Evolutionary conservation across 1,140 invertebrate genomes (phyloP), one percentile per base, ranked within the genome.

Genomic region (Drosophila asahinai): DNA sequence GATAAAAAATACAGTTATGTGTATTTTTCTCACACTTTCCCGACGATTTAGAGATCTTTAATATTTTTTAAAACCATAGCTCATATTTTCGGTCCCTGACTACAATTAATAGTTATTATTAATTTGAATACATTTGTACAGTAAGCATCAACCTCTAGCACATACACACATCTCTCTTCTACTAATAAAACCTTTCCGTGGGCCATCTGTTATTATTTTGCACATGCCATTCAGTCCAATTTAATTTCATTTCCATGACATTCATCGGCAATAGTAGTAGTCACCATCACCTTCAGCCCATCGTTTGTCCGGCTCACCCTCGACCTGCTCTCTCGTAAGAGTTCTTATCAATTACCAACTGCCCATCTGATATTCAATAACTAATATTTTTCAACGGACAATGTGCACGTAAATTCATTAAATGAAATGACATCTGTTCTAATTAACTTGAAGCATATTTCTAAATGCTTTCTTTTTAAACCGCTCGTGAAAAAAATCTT

Each of bases 171-270:
- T 25, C 19, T 3, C 45, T 3, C 47, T 22, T 7, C 9, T 12
- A 17, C n/a, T 19, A 15, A 48, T 45, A 51, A 22, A 15, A 43
- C 12, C 2, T 25, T 12, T 43, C 15, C 40, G 14, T 55, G 17
- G 42, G 17, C 30, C 61, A 64, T 64, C 40, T 57, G 49, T 48
- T 65, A 27, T 45, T 74, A 42, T 49, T 57, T 45, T 65, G 60
- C 61, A 58, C 45, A 58, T 40, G 52, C 55, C 62, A 54, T 67
- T 51, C 72, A 77, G 55, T 70, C 33, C 58, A 70, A 45, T 77
- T 75, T 61, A 73, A 51, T 77, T 77, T n/a, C 40, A 77, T 60
- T 77, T 73, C 25, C 47, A 66, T 77, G 72, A 30, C 73, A 77
- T 77, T 47, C 30, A 51, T 76, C 45, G 40, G 47, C 47, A 51